Percentiles rank a stretch among this genome's conserved stretches.
These are phyloP conservation scores for Centroberyx gerrardi DNA, from an alignment of 2,797 vertebrate genomes.

Conservation along the genomic window DNA sequence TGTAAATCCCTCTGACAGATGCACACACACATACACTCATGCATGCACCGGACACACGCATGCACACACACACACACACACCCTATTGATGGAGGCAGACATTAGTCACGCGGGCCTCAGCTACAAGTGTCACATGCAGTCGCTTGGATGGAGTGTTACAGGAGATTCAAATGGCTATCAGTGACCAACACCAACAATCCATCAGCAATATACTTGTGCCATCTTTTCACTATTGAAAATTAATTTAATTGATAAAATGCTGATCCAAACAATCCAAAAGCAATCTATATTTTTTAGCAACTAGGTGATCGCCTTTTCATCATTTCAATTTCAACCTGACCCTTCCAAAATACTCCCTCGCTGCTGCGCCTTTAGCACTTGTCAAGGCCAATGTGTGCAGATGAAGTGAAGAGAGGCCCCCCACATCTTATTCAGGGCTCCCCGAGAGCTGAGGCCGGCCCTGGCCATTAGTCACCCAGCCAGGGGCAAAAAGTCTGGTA, in stretches of 20 bases:
- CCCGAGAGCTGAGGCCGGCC: conserved; percentile 39
- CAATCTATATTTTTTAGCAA: too few species aligned
- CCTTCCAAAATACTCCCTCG: background rate
- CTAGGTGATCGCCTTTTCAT: too few species aligned
- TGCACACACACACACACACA: conserved; percentile 9
- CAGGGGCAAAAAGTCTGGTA: conserved; percentile 48
- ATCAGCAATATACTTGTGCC: too few species aligned
- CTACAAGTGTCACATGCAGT: background rate
- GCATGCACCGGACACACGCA: background rate
- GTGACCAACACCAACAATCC: too few species aligned
- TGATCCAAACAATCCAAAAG: too few species aligned
- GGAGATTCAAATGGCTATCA: too few species aligned
- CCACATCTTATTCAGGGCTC: conserved; percentile 36
- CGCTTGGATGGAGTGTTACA: too few species aligned
- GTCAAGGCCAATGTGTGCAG: background rate
- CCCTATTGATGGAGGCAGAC: background rate
- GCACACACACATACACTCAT: background rate
- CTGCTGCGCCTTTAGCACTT: background rate
- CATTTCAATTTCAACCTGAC: background rate
- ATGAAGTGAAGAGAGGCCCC: conserved; percentile 11
- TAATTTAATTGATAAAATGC: too few species aligned
- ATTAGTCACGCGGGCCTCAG: too few species aligned
- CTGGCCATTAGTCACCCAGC: conserved; percentile 50
- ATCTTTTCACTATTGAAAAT: too few species aligned
- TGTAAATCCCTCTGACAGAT: conserved; percentile 1